A percentile compares a stretch with the other conserved stretches of the same genome.
Conservation (phyloP, 2,888 invertebrate genomes). For the Xestia ashworthii region DNA sequence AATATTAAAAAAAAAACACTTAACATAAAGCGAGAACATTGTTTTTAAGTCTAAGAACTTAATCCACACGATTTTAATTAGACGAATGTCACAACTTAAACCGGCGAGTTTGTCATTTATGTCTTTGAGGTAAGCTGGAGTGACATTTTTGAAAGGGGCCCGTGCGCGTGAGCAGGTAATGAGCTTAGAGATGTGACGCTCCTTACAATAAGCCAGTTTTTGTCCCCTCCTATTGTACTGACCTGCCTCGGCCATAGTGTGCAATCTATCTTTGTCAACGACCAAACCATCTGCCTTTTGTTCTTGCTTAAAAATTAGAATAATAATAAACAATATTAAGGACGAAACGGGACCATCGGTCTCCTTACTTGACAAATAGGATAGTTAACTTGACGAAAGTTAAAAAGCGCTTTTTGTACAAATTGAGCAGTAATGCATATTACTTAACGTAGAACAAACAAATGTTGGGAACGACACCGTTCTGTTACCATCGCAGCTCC, state of each 20-base stretch:
- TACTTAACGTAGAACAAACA: constrained; percentile 46
- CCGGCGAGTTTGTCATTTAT: constrained; percentile 72
- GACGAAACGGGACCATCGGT: constrained; percentile 72
- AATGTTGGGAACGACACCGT: constrained; percentile 16
- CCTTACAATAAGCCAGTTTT: constrained; percentile 79
- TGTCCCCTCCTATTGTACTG: constrained; percentile 79
- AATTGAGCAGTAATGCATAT: constrained; percentile 39
- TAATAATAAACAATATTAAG: constrained; percentile 81
- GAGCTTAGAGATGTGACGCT: constrained; percentile 78
- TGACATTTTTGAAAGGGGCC: constrained; percentile 84
- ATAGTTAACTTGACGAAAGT: constrained; percentile 55
- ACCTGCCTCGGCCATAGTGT: constrained; percentile 75
- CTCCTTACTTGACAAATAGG: constrained; percentile 66
- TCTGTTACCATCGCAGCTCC: background rate
- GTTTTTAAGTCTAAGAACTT: constrained; percentile 59
- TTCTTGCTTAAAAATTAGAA: constrained; percentile 88
- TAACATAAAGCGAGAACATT: constrained; percentile 46
- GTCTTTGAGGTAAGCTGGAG: constrained; percentile 76
- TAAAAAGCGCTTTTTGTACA: constrained; percentile 35
- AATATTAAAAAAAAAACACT: constrained; percentile 16
- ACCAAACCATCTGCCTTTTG: constrained; percentile 82
- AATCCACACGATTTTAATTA: constrained; percentile 78
- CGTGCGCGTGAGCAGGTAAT: constrained; percentile 83
- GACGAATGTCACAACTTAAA: constrained; percentile 79
- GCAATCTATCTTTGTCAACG: constrained; percentile 87